Evolutionary conservation across 2,888 invertebrate genomes (phyloP), one percentile per base, ranked within the genome.

Genomic region (Merodon equestris): DNA sequence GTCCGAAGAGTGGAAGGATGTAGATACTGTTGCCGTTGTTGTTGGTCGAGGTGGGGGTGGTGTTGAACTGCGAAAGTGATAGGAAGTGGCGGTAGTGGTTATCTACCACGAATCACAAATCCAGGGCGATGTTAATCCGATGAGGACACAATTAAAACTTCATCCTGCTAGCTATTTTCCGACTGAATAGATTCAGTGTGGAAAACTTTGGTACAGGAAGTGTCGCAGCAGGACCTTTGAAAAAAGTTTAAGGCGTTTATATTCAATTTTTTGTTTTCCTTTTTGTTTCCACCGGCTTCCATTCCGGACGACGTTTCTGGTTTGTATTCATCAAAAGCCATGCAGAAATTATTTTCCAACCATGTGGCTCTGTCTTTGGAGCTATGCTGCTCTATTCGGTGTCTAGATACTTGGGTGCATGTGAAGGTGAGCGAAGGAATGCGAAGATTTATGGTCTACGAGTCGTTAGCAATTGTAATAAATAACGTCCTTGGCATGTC

Each of bases 401-500:
- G 40, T 2, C 5, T 3, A 40, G 10, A 9, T 40, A 40, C 12
- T n/a, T 45, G 57, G 60, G 70, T 44, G 71, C 10, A 15, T 67
- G 61, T 54, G 50, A 53, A 64, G 51, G 64, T 74, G 27, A 27
- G 71, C 72, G 63, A 79, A 70, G 70, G 74, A 79, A 74, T 79
- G 64, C 63, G 42, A 71, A 83, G 83, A 83, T 83, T 83, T 83
- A 83, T 83, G 70, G 83, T 77, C 58, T 74, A 67, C 81, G 83
- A 83, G 82, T 83, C 83, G 82, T 83, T 83, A 83, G 83, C 83
- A 83, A 83, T 82, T 83, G 83, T 77, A 83, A 83, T 83, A 83
- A 83, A 83, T 83, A 83, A 83, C 82, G 72, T 82, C 81, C 82
- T 74, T 81, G 76, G 68, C 77, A 63, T 73, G 79, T 73, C 81